A percentile compares a stretch with the other conserved stretches of the same genome.
phyloP scores from a whole-genome alignment of 2,797 vertebrate genomes.

The Lophotriccus pileatus region DNA sequence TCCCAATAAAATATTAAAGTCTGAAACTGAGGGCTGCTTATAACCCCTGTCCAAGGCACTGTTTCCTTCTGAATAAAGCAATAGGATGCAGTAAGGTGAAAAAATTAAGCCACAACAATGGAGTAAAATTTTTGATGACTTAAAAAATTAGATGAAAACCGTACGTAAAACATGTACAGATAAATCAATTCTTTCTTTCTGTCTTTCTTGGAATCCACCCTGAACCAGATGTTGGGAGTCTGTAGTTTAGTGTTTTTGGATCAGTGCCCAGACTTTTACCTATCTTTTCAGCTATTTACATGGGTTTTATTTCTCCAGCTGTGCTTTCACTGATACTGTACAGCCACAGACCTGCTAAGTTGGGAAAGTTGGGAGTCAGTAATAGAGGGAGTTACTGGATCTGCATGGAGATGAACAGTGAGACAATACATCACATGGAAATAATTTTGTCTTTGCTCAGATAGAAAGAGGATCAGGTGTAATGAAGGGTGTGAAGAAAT shows the following conservation, averaged over 20 bases:
- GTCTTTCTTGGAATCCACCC: slow-evolving; percentile 82
- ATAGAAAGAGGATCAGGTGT: slow-evolving; percentile 13
- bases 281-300: slow-evolving; percentile 96
- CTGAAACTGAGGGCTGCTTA: background rate
- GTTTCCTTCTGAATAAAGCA: background rate
- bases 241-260: slow-evolving; percentile 89
- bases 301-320: slow-evolving; percentile 87
- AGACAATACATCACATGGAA: slow-evolving; percentile 44
- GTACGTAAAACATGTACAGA: slow-evolving; percentile 22
- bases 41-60: background rate
- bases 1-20: background rate
- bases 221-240: slow-evolving; percentile 92
- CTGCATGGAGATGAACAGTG: slow-evolving; percentile 44
- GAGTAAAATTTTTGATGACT: background rate
- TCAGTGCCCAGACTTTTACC: slow-evolving; percentile 85
- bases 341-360: slow-evolving; percentile 65
- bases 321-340: slow-evolving; percentile 74
- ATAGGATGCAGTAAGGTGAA: background rate
- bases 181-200: slow-evolving; percentile 34
- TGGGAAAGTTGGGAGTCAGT: slow-evolving; percentile 54
- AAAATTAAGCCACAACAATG: slow-evolving; percentile 9
- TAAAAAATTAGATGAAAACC: slow-evolving; percentile 30
- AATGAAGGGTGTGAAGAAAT: slow-evolving; percentile 61
- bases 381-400: slow-evolving; percentile 51
- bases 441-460: slow-evolving; percentile 41